Conservation (phyloP, 1,140 invertebrate species). For the Calliphora vicina region DNA sequence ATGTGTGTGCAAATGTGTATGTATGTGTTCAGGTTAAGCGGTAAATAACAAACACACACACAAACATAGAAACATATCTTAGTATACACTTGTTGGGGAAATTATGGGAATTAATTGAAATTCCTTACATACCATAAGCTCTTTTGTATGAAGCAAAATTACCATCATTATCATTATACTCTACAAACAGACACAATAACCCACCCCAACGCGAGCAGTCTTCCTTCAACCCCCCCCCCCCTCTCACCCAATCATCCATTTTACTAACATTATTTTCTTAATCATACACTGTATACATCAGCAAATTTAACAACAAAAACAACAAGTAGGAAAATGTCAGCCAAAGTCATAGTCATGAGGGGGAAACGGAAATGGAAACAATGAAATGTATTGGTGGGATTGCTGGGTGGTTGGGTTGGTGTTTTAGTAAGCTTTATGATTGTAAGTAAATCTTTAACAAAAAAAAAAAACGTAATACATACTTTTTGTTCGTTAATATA, state of each 20-base stretch:
- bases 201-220: neutral
- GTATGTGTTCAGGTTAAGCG: neutral
- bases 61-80: neutral
- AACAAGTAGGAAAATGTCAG: neutral
- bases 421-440: neutral
- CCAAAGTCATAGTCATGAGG: neutral
- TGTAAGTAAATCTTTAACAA: neutral
- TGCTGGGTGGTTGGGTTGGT: neutral
- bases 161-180: conserved; percentile 53
- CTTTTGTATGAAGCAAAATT: conserved; percentile 60
- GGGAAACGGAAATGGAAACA: too few relatives aligned
- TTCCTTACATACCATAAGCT: conserved; percentile 60
- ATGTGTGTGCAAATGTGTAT: neutral
- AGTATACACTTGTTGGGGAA: conserved; percentile 42
- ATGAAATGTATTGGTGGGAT: neutral
- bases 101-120: conserved; percentile 64
- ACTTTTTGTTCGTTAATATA: neutral
- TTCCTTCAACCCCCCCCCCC: neutral
- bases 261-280: neutral
- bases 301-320: too few relatives aligned
- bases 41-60: conserved; percentile 2
- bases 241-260: neutral
- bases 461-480: neutral
- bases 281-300: neutral
- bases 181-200: neutral